A percentile compares a stretch with the other conserved stretches of the same genome.
Evolutionary conservation across 2,113 vertebrate species (phyloP).

Genomic region (Calonectris borealis): DNA sequence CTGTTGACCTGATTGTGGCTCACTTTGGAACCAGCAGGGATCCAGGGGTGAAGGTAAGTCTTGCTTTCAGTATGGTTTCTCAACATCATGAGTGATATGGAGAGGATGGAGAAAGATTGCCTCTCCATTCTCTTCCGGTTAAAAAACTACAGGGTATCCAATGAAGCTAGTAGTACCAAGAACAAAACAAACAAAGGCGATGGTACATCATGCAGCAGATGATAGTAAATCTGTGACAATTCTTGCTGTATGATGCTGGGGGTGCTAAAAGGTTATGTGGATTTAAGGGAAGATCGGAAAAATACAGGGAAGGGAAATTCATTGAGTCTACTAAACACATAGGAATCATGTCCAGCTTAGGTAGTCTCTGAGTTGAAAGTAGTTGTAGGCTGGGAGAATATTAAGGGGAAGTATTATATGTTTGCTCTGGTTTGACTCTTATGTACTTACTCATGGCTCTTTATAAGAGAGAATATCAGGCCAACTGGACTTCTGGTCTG

Average conservation of each 20-base stretch:
- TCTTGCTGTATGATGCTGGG: background rate
- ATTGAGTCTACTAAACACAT: background rate
- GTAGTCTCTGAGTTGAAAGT: background rate
- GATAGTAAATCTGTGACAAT: background rate
- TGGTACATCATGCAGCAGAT: background rate
- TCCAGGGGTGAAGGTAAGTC: slow-evolving; percentile 87
- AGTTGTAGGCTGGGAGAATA: background rate
- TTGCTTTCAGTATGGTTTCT: background rate
- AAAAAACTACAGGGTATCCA: background rate
- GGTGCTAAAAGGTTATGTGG: background rate
- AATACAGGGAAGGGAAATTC: background rate
- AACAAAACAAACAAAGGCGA: background rate
- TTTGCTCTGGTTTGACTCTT: background rate
- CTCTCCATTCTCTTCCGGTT: background rate
- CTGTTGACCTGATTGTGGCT: slow-evolving; percentile 91
- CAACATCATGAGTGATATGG: background rate
- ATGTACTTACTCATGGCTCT: background rate
- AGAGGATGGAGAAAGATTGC: background rate
- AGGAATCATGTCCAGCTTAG: background rate
- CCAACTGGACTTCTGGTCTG: background rate
- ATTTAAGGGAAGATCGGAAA: background rate
- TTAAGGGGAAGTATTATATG: background rate
- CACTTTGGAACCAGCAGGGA: slow-evolving; percentile 92
- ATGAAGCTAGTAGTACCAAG: background rate
- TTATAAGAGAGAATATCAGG: background rate